Conservation (phyloP, 1,140 invertebrate genomes). For the Gryllus bimaculatus region DNA sequence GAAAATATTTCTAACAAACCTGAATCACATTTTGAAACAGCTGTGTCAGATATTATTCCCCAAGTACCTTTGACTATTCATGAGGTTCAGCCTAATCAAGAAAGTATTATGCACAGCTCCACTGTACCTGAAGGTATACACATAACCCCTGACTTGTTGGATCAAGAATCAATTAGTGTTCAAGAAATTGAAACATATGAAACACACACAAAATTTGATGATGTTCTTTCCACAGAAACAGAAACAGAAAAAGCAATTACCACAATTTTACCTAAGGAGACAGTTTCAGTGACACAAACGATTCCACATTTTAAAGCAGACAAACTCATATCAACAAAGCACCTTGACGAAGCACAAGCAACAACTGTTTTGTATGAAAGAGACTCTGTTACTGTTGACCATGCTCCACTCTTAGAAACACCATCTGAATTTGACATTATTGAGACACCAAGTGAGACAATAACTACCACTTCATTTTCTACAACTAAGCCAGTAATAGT, state of each 20-base stretch:
- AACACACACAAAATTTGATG: slow-evolving; percentile 15
- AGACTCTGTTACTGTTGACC: slow-evolving; percentile 18
- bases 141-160: slow-evolving; percentile 8
- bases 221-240: slow-evolving; percentile 6
- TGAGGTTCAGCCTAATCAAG: slow-evolving; percentile 15
- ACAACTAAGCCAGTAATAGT: slow-evolving; percentile 15
- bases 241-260: slow-evolving; percentile 10
- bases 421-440: slow-evolving; percentile 14
- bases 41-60: slow-evolving; percentile 23
- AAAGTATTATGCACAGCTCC: slow-evolving; percentile 15
- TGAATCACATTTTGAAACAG: slow-evolving; percentile 23
- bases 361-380: slow-evolving; percentile 14
- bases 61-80: slow-evolving; percentile 14
- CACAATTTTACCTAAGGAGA: slow-evolving; percentile 17
- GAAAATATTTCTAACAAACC: slow-evolving; percentile 1
- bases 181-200: slow-evolving; percentile 19
- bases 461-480: slow-evolving; percentile 2
- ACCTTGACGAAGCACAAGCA: slow-evolving; percentile 7
- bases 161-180: slow-evolving; percentile 15
- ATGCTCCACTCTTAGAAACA: slow-evolving; percentile 15
- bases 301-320: slow-evolving; percentile 16
- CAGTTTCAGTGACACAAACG: slow-evolving; percentile 21
- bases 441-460: slow-evolving; percentile 14
- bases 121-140: slow-evolving; percentile 11
- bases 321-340: slow-evolving; percentile 14